Base-by-base conservation (phyloP, 2,113 vertebrate genomes). In the Corydoras maculifer region DNA sequence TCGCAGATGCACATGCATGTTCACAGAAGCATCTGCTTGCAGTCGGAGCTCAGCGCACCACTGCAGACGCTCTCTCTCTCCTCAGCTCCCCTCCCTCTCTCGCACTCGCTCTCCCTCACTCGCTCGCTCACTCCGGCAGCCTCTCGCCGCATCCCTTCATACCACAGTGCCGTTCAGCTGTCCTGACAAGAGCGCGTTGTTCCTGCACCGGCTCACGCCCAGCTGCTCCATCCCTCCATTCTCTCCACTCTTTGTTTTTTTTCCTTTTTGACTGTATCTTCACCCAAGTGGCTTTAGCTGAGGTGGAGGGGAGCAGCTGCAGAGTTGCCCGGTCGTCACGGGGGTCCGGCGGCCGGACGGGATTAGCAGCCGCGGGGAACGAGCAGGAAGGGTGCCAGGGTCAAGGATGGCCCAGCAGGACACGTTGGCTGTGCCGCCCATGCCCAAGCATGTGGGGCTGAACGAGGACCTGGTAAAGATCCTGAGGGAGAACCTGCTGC, bases 381-480 rank as follows among this genome's bases (percentile, higher is more conserved):
- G 64, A 54, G 66, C 62, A 9, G 64, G 58, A 35, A 29, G 68
- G 60, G 54, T 58, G 50, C 53, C 65, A 86, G 83, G 75, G 97
- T 98, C 58, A 60, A 86, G 83, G 75, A 98, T 99, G 96, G 94
- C 95, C 88, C 92, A 96, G 88, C 92, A 90, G 5, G 93, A 95
- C 87, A 93, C 90, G 76, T 86, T 96, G 81, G 84, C 90, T 32
- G 89, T 95, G 84, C 90, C 94, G 67, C 92, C 94, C 81, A 92
- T 91, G 90, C 92, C 92, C 82, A 94, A 92, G 85, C 95, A 96
- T 82, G 90, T 93, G 0, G 94, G 92, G 81, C 82, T 98, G 80
- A 98, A 96, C 3, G 94, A 98, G 87, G 95, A 98, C 82, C 90
- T 98, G 74, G 93, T 99, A 82, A 97, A 96, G 86, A 95, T 95